Conservation (phyloP, 1,140 invertebrate species). For the Camponotus pennsylvanicus region DNA sequence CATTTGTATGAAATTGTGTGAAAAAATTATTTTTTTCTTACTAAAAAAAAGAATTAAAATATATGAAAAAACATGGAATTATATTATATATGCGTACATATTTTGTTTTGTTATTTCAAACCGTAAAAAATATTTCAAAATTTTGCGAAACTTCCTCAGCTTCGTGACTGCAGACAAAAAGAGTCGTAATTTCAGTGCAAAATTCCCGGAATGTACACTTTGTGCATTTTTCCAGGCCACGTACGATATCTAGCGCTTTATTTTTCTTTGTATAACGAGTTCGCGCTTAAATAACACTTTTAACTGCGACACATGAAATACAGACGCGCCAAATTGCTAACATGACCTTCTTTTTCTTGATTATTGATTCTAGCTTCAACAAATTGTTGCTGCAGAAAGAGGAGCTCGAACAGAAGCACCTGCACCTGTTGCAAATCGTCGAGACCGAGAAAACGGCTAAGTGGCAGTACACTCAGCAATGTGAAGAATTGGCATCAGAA, state of each 20-base stretch:
- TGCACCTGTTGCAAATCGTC: slow-evolving; percentile 96
- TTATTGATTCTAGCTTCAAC: slow-evolving; percentile 92
- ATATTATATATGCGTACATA: not conserved
- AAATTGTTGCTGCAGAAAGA: slow-evolving; percentile 96
- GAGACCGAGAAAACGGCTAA: slow-evolving; percentile 97
- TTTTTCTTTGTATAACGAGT: not conserved
- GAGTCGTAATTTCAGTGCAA: slow-evolving; percentile 6
- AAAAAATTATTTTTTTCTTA: not conserved
- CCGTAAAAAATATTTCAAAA: slow-evolving; percentile 6
- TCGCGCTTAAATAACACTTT: slow-evolving; percentile 33
- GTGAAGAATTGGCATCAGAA: slow-evolving; percentile 95
- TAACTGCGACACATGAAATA: not conserved
- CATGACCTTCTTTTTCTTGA: not conserved
- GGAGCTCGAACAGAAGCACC: slow-evolving; percentile 96
- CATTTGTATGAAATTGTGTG: no score
- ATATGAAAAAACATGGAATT: not conserved
- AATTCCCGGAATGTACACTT: slow-evolving; percentile 13
- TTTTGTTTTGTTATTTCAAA: slow-evolving; percentile 3
- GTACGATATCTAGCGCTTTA: not conserved
- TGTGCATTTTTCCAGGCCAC: slow-evolving; percentile 8
- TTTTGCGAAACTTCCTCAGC: not conserved
- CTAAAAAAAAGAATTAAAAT: not conserved
- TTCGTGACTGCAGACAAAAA: not conserved
- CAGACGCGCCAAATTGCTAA: not conserved
- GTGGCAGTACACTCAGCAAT: slow-evolving; percentile 97